A percentile compares a stretch with the other conserved stretches of the same genome.
Conservation (phyloP, 2,888 invertebrate species). For the Orthosia incerta region DNA sequence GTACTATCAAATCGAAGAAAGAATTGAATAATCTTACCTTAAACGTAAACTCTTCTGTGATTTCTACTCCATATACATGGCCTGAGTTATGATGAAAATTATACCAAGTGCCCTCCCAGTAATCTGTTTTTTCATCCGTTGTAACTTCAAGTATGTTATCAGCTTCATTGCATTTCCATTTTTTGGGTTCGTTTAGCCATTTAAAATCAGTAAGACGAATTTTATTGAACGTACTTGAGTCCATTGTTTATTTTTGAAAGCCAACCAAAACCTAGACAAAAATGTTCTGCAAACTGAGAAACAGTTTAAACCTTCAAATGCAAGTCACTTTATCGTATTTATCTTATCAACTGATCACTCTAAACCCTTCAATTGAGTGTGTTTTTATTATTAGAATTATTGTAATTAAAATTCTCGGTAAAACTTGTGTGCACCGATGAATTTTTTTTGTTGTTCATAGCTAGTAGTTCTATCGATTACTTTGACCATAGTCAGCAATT, state of each 20-base stretch:
- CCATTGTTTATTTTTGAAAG: constrained; percentile 36
- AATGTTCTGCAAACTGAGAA: neutral
- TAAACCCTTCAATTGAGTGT: constrained; percentile 1
- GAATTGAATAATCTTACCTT: constrained; percentile 70
- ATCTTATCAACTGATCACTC: constrained; percentile 26
- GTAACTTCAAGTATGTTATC: constrained; percentile 70
- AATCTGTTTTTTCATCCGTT: constrained; percentile 82
- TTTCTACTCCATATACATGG: constrained; percentile 78
- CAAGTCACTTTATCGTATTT: constrained; percentile 15
- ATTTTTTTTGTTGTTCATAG: neutral
- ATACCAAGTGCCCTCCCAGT: constrained; percentile 85
- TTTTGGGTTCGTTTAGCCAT: constrained; percentile 82
- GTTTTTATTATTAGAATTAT: constrained; percentile 1
- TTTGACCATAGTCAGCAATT: constrained; percentile 3
- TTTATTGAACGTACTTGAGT: constrained; percentile 45
- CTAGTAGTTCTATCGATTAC: neutral
- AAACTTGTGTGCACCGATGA: constrained; percentile 7
- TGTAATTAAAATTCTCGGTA: neutral
- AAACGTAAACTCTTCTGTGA: constrained; percentile 80
- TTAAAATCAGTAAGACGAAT: constrained; percentile 69
- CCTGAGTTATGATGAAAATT: constrained; percentile 78
- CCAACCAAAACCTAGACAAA: constrained; percentile 14
- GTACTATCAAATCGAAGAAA: too few relatives aligned
- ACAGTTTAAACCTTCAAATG: neutral
- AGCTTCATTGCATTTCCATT: constrained; percentile 70